Evolutionary conservation across 2,888 invertebrate genomes (phyloP), one percentile per base, ranked within the genome.

Genomic region (Polyommatus iphigenia): DNA sequence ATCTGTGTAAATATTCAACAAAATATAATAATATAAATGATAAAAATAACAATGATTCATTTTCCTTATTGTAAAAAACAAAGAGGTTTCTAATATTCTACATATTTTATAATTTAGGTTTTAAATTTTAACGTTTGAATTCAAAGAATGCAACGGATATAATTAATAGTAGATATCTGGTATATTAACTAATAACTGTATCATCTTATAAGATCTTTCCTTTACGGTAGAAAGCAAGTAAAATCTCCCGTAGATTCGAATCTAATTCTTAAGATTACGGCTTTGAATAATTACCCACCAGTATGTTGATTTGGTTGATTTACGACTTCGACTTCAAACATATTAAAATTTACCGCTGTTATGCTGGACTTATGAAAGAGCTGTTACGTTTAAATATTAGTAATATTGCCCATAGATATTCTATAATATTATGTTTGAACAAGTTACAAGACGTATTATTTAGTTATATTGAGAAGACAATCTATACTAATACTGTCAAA

Each of bases 241-340:
- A 67, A 67, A 32, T 67, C 29, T 67, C 67, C 15, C 18, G 29
- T 67, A 67, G 67, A 62, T 62, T 24, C 62, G 10, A 67, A 32
- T 67, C 67, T 67, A 29, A 67, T 67, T 67, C 67, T 67, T 67
- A 7, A 29, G 67, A 67, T 67, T 29, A 67, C 29, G 67, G 67
- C 67, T 29, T 67, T 67, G 18, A 67, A 67, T 67, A 67, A 67
- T 67, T 29, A 67, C 29, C 29, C 8, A 67, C 67, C 13, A 67
- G 67, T 32, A 29, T 67, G 67, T 67, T 67, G 67, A 67, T 67
- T 67, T 67, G 29, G 67, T 67, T 67, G 67, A 67, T 67, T 67
- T 67, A 67, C 6, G 29, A 18, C 67, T 32, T 67, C 67, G 18
- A 67, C 67, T 67, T 67, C 67, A 67, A 67, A 67, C 67, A 67